phyloP scores from a whole-genome alignment of 1,140 invertebrate species.

The Tetramorium simillimum region DNA sequence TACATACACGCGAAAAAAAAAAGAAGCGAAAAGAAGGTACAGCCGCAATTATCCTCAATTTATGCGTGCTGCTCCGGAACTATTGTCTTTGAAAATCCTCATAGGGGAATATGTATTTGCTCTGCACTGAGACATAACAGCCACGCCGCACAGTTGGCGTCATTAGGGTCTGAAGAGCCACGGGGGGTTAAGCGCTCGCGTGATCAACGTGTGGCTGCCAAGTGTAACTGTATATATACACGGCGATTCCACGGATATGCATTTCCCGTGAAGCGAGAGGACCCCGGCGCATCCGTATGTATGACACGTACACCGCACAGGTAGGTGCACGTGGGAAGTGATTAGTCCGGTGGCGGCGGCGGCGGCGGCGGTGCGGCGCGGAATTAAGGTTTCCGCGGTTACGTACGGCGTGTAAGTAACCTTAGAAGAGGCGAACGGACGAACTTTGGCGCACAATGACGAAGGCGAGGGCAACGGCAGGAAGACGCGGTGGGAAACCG shows the following conservation, averaged over 20 bases:
- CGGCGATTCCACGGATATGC: conserved; percentile 47
- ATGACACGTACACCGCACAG: conserved; percentile 24
- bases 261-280: conserved; percentile 37
- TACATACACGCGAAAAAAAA: background rate
- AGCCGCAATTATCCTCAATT: conserved; percentile 11
- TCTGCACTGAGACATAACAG: background rate
- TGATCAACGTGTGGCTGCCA: conserved; percentile 40
- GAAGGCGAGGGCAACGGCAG: conserved; percentile 35
- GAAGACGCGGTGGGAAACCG: conserved; percentile 42
- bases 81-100: background rate
- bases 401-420: conserved; percentile 29
- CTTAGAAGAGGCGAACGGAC: conserved; percentile 21
- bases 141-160: conserved; percentile 19
- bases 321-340: conserved; percentile 49
- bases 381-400: conserved; percentile 56
- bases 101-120: background rate
- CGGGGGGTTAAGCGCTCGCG: conserved; percentile 42
- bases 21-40: background rate
- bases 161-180: conserved; percentile 42
- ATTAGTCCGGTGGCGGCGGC: conserved; percentile 24
- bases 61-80: background rate
- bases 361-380: background rate
- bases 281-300: background rate
- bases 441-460: conserved; percentile 28
- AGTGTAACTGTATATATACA: conserved; percentile 47